Base-by-base conservation (phyloP, 2,797 vertebrate species). In the Falco naumanni region DNA sequence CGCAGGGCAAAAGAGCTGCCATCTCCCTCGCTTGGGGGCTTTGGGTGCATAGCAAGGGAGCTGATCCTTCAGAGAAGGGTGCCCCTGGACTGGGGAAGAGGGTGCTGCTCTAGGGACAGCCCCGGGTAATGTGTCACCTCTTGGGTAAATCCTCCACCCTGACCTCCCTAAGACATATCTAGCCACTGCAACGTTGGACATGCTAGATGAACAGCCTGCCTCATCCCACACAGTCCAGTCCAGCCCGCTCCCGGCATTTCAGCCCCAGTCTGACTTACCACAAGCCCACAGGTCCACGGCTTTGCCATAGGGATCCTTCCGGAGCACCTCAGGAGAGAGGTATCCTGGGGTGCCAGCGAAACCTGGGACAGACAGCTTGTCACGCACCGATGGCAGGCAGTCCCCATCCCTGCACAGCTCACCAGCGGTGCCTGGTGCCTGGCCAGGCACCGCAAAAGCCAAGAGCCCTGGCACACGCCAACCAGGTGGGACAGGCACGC, bases 231-330 rank as follows among this genome's bases (percentile, higher is more conserved):
- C 29, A 41, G 15, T 56, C 16, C 41, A 33, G 22, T 33, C 20
- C 45, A 10, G 11, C 18, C 25, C 9, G 1, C 26, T 78, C 21
- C 51, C 2, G 0, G 15, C 11, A 31, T 50, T 68, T 45, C 47
- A 31, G 64, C 31, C 57, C 43, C 2, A 0, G 2, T 33, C 2
- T 16, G 65, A 97, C 99, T 99, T 95, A 99, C 99, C 99, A 1
- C 99, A 99, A 85, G 99, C 99, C 99, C 99, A 99, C 71, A 99
- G 98, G 97, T 99, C 99, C 60, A 99, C 99, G 0, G 99, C 99
- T 97, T 99, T 99, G 74, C 99, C 99, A 2, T 99, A 99, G 0
- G 99, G 99, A 34, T 99, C 99, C 98, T 99, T 99, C 95, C 99
- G 98, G 94, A 99, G 97, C 76, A 99, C 99, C 98, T 99, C 99